Evolutionary conservation across 2,113 vertebrate genomes (phyloP), one percentile per base, ranked within the genome.

Genomic region (Zeus faber): DNA sequence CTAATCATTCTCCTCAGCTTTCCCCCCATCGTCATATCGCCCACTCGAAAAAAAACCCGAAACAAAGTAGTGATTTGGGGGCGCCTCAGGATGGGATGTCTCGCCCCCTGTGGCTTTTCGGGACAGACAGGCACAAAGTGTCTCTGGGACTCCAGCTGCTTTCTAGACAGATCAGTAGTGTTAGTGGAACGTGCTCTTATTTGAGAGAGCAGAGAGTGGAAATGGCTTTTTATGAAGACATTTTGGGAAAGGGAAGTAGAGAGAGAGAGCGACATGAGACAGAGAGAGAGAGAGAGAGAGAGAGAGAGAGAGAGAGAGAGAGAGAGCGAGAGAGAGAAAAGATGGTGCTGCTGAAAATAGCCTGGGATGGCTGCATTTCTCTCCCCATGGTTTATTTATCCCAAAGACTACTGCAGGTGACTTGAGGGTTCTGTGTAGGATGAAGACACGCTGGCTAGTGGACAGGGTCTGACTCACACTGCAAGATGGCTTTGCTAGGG

Each of bases 321-420:
- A 67, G 53, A 40, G 44, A 23, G 10, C 18, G 13, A 16, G 11
- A 3, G 9, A 20, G 14, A 10, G 3, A n/a, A 17, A 39, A 66
- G 58, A 58, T 54, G 65, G 65, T 31, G 18, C 45, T 37, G 54
- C 79, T 77, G 78, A 83, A 83, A 84, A 86, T 84, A 86, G 81
- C 72, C 46, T 26, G 40, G 23, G 56, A 58, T 46, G 62, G 53
- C 74, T 77, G 77, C 76, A 50, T 51, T 58, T 63, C 65, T 74
- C 58, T 72, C 51, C 62, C 47, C 81, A 85, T 85, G 78, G 74
- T 84, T 88, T 86, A 86, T 88, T 86, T 73, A 85, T 83, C 69
- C 55, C 46, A 60, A 70, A 70, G 70, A 82, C 82, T 72, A 80
- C 74, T 76, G 80, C 77, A 83, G 82, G 86, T 84, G 84, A 85